Evolutionary conservation across 2,888 invertebrate genomes (phyloP).

Genomic region (Polydrusus tereticollis): DNA sequence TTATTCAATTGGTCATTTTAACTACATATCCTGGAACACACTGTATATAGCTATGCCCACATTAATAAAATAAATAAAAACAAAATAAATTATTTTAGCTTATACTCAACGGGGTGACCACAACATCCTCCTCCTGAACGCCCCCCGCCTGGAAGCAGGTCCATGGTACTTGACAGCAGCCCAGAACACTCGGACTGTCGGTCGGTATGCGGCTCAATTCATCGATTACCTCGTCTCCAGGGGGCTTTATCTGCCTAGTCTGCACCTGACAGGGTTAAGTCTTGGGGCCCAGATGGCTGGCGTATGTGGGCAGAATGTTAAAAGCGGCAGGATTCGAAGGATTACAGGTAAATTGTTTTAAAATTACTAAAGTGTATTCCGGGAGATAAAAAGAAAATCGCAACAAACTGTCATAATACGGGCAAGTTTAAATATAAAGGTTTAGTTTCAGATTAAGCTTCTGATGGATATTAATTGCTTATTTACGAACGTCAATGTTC

Average conservation of each 20-base stretch:
- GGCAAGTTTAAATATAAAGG: no score
- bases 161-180: constrained; percentile 74
- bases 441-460: no score
- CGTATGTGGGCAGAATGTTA: constrained; percentile 71
- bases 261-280: constrained; percentile 75
- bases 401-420: no score
- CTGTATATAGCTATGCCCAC: neutral
- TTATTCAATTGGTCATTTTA: no score
- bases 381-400: no score
- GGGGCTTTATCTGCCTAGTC: constrained; percentile 70
- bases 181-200: constrained; percentile 74
- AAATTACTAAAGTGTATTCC: no score
- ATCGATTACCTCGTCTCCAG: constrained; percentile 73
- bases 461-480: no score
- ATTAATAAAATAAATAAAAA: neutral
- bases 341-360: constrained; percentile 69
- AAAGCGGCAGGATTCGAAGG: constrained; percentile 70
- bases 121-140: constrained; percentile 74
- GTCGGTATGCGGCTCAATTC: constrained; percentile 71
- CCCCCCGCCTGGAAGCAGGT: constrained; percentile 72
- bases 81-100: constrained; percentile 69
- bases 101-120: constrained; percentile 72
- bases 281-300: constrained; percentile 77
- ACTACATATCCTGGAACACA: neutral
- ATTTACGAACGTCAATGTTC: no score